Percentiles rank a stretch among this genome's conserved stretches.
Evolutionary conservation across 1,140 invertebrate genomes (phyloP).

Genomic region (Hestina assimilis): DNA sequence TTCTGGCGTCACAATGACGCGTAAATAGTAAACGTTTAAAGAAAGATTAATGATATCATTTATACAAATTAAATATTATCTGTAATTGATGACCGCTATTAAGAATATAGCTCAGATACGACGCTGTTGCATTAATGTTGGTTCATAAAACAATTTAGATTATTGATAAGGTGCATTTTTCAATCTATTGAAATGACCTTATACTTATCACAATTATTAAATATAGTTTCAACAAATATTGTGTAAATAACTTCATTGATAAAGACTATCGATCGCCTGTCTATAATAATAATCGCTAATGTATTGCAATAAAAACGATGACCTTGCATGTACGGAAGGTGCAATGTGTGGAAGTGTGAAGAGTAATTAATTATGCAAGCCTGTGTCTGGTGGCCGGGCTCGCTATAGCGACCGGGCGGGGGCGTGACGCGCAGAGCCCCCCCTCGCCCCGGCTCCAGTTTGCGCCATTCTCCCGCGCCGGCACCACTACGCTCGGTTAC

Average conservation of each 20-base stretch:
- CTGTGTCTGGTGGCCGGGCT: conserved; percentile 63
- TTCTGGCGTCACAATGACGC: neutral
- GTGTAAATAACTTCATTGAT: neutral
- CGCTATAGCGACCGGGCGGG: conserved; percentile 24
- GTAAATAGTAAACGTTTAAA: neutral
- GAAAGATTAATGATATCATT: neutral
- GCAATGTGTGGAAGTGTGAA: conserved; percentile 61
- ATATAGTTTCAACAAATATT: neutral
- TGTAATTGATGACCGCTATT: neutral
- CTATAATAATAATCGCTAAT: neutral
- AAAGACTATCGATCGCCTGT: neutral
- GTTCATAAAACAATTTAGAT: neutral
- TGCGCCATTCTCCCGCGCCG: conserved; percentile 71
- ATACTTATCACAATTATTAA: neutral
- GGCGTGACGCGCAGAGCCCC: conserved; percentile 23
- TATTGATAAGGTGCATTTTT: neutral
- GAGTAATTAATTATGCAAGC: conserved; percentile 74
- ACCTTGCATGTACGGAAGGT: conserved; percentile 69
- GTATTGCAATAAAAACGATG: conserved; percentile 51
- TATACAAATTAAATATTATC: neutral
- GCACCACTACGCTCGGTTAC: conserved; percentile 66
- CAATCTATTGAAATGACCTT: too few relatives aligned
- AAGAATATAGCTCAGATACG: neutral
- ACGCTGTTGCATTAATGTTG: neutral
- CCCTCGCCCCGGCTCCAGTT: conserved; percentile 52